Percentiles rank a stretch among this genome's conserved stretches.
phyloP scores from a whole-genome alignment of 2,797 vertebrate genomes.

The Vultur gryphus region DNA sequence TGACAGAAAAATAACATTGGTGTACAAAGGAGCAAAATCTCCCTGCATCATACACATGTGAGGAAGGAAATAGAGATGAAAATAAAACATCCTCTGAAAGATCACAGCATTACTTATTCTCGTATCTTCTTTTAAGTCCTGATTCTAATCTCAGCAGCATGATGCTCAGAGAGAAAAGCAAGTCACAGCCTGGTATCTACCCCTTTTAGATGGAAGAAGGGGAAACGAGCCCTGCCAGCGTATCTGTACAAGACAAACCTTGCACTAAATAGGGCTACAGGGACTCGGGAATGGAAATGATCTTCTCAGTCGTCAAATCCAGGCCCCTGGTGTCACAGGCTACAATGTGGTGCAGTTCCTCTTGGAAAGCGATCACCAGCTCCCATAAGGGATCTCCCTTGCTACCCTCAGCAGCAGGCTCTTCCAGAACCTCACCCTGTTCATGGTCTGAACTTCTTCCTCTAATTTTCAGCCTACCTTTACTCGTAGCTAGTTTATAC shows the following conservation, averaged over 20 bases:
- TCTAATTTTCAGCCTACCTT: neutral
- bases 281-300: neutral
- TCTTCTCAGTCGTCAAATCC: neutral
- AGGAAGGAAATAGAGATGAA: slow-evolving; percentile 10
- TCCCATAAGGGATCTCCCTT: neutral
- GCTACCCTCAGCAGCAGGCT: neutral
- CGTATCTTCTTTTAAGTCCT: neutral
- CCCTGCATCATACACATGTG: neutral
- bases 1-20: slow-evolving; percentile 57
- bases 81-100: slow-evolving; percentile 23
- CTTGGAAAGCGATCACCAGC: neutral
- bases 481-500: neutral
- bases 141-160: slow-evolving; percentile 21
- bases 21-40: slow-evolving; percentile 36
- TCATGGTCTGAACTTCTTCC: neutral
- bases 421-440: neutral
- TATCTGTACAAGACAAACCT: slow-evolving; percentile 41
- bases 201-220: neutral
- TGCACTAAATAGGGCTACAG: neutral
- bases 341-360: neutral
- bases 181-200: neutral
- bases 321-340: neutral
- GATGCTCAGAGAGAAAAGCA: neutral
- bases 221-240: neutral
- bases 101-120: neutral